phyloP scores from a whole-genome alignment of 2,888 invertebrate genomes.

The Ophion ventricosus region DNA sequence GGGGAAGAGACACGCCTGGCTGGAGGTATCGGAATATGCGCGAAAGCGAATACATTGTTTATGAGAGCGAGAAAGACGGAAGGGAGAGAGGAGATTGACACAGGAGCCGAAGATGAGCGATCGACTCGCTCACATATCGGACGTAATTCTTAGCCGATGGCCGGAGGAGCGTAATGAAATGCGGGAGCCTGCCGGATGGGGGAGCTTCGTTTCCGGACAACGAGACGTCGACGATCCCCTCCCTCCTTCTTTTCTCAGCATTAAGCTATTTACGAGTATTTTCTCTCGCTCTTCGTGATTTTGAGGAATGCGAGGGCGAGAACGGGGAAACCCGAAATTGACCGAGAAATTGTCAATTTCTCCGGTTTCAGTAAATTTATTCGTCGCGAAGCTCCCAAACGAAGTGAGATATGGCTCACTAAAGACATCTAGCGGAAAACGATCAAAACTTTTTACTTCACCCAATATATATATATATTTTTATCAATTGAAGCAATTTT shows the following conservation, averaged over 20 bases:
- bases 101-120: conserved; percentile 55
- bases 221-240: background rate
- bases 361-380: background rate
- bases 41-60: background rate
- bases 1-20: background rate
- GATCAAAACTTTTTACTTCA: too few species aligned
- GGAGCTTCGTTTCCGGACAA: conserved; percentile 10
- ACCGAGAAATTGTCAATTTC: too few species aligned
- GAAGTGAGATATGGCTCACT: too few species aligned
- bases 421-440: too few species aligned
- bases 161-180: conserved; percentile 65
- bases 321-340: too few species aligned
- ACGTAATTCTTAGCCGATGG: conserved; percentile 66
- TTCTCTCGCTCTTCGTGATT: background rate
- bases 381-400: background rate
- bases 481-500: too few species aligned
- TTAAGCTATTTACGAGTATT: background rate
- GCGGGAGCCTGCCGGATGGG: conserved; percentile 60
- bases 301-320: too few species aligned
- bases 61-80: background rate
- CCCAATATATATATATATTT: too few species aligned
- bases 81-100: conserved; percentile 23
- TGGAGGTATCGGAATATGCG: background rate
- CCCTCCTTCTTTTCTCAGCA: background rate
- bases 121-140: conserved; percentile 53